These are phyloP conservation scores for Netelia virgata DNA, from an alignment of 2,888 invertebrate genomes.

Conservation along the genomic window DNA sequence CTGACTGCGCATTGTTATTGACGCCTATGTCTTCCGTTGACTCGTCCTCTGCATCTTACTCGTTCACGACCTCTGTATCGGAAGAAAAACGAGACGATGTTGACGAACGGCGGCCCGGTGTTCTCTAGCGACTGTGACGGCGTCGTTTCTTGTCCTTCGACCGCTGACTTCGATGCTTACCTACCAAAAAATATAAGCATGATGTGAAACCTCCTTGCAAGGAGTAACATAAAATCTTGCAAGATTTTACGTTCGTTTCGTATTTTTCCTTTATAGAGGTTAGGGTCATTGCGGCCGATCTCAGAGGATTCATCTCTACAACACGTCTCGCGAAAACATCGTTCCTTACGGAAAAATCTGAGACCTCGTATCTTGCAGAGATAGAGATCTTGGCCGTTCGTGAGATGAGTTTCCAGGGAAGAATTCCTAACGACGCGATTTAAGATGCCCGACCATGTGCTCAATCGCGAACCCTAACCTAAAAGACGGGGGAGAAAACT, in stretches of 20 bases:
- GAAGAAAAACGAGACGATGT: constrained; percentile 1
- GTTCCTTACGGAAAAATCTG: constrained; percentile 1
- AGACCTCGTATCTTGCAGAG: constrained; percentile 34
- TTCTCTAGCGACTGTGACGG: constrained; percentile 8
- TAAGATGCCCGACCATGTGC: constrained; percentile 1
- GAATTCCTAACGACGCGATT: not conserved
- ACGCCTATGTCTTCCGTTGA: not conserved
- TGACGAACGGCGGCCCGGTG: not conserved
- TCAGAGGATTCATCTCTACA: not conserved
- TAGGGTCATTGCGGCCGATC: not conserved
- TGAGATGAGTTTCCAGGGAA: not conserved
- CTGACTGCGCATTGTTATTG: not conserved
- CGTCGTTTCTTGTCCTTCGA: constrained; percentile 8
- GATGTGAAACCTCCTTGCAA: constrained; percentile 4
- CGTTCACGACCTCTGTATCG: constrained; percentile 7
- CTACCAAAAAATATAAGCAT: not conserved
- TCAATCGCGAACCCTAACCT: constrained; percentile 1
- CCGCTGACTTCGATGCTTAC: constrained; percentile 24
- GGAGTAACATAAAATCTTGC: constrained; percentile 25
- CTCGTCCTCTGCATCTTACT: not conserved
- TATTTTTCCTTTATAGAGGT: not conserved
- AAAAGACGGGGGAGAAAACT: not conserved
- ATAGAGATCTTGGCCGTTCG: constrained; percentile 22
- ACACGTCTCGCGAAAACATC: constrained; percentile 27
- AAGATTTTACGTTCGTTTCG: constrained; percentile 3